Evolutionary conservation across 2,888 invertebrate genomes (phyloP).

Genomic region (Selenia dentaria): DNA sequence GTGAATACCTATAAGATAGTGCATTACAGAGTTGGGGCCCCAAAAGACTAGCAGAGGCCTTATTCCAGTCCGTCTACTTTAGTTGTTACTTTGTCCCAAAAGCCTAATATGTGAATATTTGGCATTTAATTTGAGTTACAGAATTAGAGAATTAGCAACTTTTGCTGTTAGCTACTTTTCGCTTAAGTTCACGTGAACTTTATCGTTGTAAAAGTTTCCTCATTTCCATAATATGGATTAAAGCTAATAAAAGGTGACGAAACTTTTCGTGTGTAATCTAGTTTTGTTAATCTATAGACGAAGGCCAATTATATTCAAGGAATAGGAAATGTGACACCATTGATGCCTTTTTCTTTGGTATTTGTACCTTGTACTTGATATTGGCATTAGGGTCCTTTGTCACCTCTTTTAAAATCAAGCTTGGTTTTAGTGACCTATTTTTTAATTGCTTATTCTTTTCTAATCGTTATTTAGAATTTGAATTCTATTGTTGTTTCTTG

Average conservation of each 20-base stretch:
- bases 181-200: slow-evolving; percentile 6
- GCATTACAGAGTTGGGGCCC: not conserved
- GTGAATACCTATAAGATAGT: too few species aligned
- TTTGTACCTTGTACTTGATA: too few species aligned
- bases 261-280: not conserved
- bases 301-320: too few species aligned
- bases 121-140: slow-evolving; percentile 26
- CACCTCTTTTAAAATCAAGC: too few species aligned
- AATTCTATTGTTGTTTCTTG: too few species aligned
- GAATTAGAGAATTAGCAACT: slow-evolving; percentile 23
- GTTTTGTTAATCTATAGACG: too few species aligned
- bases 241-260: not conserved
- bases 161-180: slow-evolving; percentile 20
- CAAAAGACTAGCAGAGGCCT: not conserved
- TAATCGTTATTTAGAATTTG: too few species aligned
- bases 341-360: too few species aligned
- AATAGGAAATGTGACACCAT: too few species aligned
- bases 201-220: slow-evolving; percentile 11
- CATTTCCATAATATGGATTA: slow-evolving; percentile 5
- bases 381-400: too few species aligned
- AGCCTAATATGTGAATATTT: slow-evolving; percentile 34
- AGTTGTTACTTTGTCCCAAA: not conserved
- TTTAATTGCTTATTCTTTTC: too few species aligned
- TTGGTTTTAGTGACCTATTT: too few species aligned
- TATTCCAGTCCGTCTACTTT: not conserved